These are phyloP conservation scores for Aradophagus sp. DNA, from an alignment of 1,140 invertebrate genomes.

Conservation along the genomic window DNA sequence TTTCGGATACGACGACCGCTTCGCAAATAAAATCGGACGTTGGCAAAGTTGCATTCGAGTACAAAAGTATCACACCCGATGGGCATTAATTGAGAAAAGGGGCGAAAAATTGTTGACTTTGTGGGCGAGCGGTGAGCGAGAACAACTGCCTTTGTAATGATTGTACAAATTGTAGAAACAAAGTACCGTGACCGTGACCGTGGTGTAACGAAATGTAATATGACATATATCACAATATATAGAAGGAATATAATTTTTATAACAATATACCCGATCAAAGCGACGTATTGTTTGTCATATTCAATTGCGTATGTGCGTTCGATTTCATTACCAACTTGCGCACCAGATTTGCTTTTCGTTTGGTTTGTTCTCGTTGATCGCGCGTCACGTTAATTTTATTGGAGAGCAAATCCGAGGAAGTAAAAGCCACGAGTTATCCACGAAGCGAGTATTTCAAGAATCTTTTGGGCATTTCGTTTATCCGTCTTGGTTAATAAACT, in stretches of 20 bases:
- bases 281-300: constrained; percentile 45
- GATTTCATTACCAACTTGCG: constrained; percentile 39
- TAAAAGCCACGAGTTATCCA: not conserved
- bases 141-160: constrained; percentile 27
- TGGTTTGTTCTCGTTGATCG: constrained; percentile 14
- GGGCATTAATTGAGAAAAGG: constrained; percentile 28
- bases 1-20: too few relatives aligned
- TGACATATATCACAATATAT: constrained; percentile 47
- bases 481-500: constrained; percentile 12
- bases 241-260: constrained; percentile 54
- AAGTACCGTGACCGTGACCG: constrained; percentile 8
- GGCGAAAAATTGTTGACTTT: constrained; percentile 13
- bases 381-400: constrained; percentile 1
- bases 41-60: not conserved
- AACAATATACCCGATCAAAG: constrained; percentile 47
- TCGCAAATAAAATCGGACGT: too few relatives aligned
- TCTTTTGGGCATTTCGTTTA: constrained; percentile 39
- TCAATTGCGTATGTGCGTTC: constrained; percentile 43
- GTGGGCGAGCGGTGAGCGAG: not conserved
- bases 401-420: not conserved
- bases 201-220: constrained; percentile 34
- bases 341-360: constrained; percentile 42
- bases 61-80: constrained; percentile 6
- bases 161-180: constrained; percentile 38
- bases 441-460: constrained; percentile 1